These are phyloP conservation scores for Aproaerema taeniolella DNA, from an alignment of 2,888 invertebrate species.

Conservation along the genomic window DNA sequence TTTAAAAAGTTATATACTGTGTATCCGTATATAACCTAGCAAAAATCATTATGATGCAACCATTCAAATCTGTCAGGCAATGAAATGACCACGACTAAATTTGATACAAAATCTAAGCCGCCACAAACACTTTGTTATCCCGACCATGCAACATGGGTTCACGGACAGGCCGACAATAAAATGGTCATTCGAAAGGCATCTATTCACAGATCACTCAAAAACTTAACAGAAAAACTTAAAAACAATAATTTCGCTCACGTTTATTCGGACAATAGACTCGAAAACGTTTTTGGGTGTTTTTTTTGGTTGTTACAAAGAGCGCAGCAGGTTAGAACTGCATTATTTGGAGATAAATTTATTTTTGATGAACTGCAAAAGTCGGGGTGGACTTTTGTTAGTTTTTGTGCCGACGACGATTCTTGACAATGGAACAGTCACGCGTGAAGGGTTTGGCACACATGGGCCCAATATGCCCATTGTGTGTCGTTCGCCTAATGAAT, in stretches of 20 bases:
- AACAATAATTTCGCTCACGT: slow-evolving; percentile 62
- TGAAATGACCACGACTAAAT: too few species aligned
- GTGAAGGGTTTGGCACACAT: slow-evolving; percentile 66
- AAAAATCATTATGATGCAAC: too few species aligned
- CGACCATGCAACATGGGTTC: too few species aligned
- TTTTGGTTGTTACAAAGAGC: slow-evolving; percentile 34
- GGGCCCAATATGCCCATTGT: slow-evolving; percentile 66
- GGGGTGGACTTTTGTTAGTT: slow-evolving; percentile 53
- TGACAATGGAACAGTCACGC: slow-evolving; percentile 52
- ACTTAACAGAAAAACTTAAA: slow-evolving; percentile 45
- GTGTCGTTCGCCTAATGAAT: slow-evolving; percentile 52
- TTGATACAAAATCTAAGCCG: too few species aligned
- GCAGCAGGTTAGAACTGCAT: slow-evolving; percentile 59
- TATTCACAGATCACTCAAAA: slow-evolving; percentile 52
- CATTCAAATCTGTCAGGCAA: too few species aligned
- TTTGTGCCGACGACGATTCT: slow-evolving; percentile 53
- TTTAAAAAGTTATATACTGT: too few species aligned
- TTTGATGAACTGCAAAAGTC: slow-evolving; percentile 77
- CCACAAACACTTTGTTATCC: too few species aligned
- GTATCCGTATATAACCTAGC: too few species aligned
- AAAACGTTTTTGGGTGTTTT: slow-evolving; percentile 36
- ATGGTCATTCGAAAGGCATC: slow-evolving; percentile 34
- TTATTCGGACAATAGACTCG: slow-evolving; percentile 43
- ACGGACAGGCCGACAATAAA: too few species aligned
- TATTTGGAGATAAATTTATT: slow-evolving; percentile 64